A percentile compares a stretch with the other conserved stretches of the same genome.
Evolutionary conservation across 2,888 invertebrate species (phyloP).

Genomic region (Nebria brevicollis): DNA sequence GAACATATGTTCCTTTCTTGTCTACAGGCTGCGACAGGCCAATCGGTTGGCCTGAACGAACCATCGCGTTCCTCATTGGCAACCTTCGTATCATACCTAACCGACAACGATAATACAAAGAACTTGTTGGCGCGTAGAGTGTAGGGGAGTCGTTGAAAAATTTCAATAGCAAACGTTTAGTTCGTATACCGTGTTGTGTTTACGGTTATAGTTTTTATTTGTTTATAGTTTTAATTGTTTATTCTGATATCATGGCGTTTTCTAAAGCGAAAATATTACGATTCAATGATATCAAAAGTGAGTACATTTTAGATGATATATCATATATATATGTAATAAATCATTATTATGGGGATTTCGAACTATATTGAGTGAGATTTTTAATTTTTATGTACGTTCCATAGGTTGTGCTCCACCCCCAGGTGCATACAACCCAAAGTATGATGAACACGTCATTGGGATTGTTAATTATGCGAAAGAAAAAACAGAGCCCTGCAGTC

Average conservation of each 20-base stretch:
- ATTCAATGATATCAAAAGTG: conserved; percentile 67
- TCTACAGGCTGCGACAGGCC: neutral
- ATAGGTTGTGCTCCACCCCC: conserved; percentile 66
- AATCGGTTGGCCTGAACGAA: neutral
- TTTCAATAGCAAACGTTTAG: neutral
- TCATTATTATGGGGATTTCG: no score
- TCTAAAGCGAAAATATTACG: conserved; percentile 68
- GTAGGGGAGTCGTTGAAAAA: neutral
- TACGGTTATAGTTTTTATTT: conserved; percentile 13
- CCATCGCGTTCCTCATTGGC: neutral
- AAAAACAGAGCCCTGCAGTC: conserved; percentile 60
- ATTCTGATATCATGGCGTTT: conserved; percentile 63
- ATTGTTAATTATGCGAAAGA: conserved; percentile 60
- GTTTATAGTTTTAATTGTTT: conserved; percentile 31
- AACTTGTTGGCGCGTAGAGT: neutral
- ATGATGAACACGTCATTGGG: conserved; percentile 60
- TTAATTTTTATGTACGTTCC: conserved; percentile 48
- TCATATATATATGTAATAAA: no score
- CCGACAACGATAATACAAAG: neutral
- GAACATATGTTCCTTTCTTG: neutral
- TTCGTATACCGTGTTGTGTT: neutral
- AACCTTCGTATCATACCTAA: neutral
- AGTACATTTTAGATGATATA: conserved; percentile 54
- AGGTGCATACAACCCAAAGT: conserved; percentile 65
- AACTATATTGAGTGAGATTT: no score